Evolutionary conservation across 1,140 invertebrate species (phyloP), one percentile per base, ranked within the genome.

Genomic region (Antheraea mylitta): DNA sequence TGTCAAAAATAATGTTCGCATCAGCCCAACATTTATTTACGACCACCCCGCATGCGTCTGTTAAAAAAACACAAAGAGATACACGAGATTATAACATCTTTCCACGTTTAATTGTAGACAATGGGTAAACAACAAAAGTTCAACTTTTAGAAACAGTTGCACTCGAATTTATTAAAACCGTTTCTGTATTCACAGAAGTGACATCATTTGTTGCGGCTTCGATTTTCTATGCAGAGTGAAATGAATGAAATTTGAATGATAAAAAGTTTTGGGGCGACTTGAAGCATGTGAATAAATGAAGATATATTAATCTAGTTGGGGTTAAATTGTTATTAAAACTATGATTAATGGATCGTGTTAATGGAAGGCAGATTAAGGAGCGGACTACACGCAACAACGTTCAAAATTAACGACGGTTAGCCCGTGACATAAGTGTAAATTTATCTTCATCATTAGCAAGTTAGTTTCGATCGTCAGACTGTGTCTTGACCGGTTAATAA

Each of bases 321-420:
- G 86, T 88, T 91, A 91, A 90, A 91, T 89, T 88, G 83, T 91
- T 89, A 91, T 91, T 91, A 91, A 91, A 89, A 91, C 87, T 90
- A 89, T 90, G 89, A 91, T 91, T 87, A 91, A 91, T 91, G 87
- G 78, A 81, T 77, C 59, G 70, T 75, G 82, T 86, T 90, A 90
- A 90, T 90, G 85, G 86, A 83, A 79, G 78, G 72, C 79, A 85
- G 86, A 87, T 89, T 89, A 89, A 85, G 86, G 84, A 88, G 78
- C 77, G 81, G 80, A 72, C 81, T 80, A 78, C 84, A 86, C 79
- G 87, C 81, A 80, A 84, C 77, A 69, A 66, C 69, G 81, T 80
- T 86, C 81, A 78, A 87, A 87, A 84, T 83, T 80, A 79, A 81
- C 80, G 76, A 72, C 75, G 78, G 82, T 84, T 79, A 75, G 72